Evolutionary conservation across 2,797 vertebrate genomes (phyloP), one percentile per base, ranked within the genome.

Genomic region (Momotus momota): DNA sequence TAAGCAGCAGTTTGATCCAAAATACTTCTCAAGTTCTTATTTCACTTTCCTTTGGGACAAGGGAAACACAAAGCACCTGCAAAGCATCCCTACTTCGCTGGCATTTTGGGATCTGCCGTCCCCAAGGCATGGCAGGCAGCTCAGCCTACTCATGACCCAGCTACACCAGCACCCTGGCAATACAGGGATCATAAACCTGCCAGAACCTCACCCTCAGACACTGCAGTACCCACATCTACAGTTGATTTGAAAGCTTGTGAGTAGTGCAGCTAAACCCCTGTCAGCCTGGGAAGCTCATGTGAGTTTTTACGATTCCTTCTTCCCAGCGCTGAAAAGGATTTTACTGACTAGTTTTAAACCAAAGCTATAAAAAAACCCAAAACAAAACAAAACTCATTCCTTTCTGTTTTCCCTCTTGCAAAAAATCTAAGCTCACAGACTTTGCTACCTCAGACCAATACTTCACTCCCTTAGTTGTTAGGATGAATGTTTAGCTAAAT

Each of bases 141-240:
- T 70, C 35, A 51, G 74, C 57, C 12, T 40, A 38, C 72, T 46
- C 79, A 22, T 12, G 49, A 9, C 41, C 45, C 6, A 5, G 40
- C 12, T 7, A 49, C 64, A 10, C 43, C 19, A 33, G 26, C 25
- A 70, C 33, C 26, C 55, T 18, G 29, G 77, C 57, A 22, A 35
- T 0, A 41, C 7, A 22, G 61, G 19, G 35, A 17, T 14, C 4
- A 0, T 8, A 22, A 86, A 45, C 31, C 52, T 71, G 41, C 52
- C 77, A 49, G 48, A 46, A 21, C 19, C 46, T 64, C 82, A 25
- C 26, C 33, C 85, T 66, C 85, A 48, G 60, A 10, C 29, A 4
- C 2, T 9, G 61, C 75, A 33, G 75, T 5, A 48, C 40, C 18
- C 61, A 6, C 2, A 0, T 0, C 0, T 26, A 61, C 17, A 25